Percentiles rank a stretch among this genome's conserved stretches.
phyloP scores from a whole-genome alignment of 2,797 vertebrate genomes.

The Zenarchopterus dispar region DNA sequence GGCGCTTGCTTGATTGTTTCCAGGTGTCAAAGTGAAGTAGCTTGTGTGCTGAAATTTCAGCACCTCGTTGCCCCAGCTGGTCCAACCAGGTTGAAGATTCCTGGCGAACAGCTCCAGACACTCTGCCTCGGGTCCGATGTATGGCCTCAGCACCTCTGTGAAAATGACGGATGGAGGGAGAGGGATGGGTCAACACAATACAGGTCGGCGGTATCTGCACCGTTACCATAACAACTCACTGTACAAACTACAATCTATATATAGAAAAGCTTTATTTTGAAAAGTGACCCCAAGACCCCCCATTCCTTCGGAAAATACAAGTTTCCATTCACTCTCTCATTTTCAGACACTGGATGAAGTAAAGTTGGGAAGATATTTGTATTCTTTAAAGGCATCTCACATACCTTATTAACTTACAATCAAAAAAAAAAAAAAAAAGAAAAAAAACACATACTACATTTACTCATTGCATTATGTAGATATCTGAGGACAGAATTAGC shows the following conservation, averaged over 20 bases:
- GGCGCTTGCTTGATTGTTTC: conserved; percentile 16
- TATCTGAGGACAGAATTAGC: too few species aligned
- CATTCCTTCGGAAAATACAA: too few species aligned
- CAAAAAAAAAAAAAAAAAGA: too few species aligned
- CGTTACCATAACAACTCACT: not conserved
- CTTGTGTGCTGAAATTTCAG: conserved; percentile 92
- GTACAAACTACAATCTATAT: not conserved
- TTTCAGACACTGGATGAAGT: too few species aligned
- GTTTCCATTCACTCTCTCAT: too few species aligned
- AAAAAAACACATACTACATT: too few species aligned
- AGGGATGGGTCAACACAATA: not conserved
- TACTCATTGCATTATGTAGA: too few species aligned
- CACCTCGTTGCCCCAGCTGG: conserved; percentile 98
- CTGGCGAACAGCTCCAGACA: conserved; percentile 95
- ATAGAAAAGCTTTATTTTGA: not conserved
- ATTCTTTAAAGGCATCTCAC: too few species aligned
- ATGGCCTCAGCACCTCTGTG: conserved; percentile 89
- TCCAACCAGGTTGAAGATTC: conserved; percentile 93
- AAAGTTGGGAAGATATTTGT: too few species aligned
- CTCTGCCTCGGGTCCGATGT: conserved; percentile 77
- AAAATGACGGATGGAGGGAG: not conserved
- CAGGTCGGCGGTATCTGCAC: not conserved
- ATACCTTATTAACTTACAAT: too few species aligned
- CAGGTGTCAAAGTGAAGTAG: conserved; percentile 81
- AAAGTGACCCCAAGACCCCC: not conserved